These are phyloP conservation scores for Paramormyrops hopkinsi DNA, from an alignment of 2,797 vertebrate species.

Conservation along the genomic window DNA sequence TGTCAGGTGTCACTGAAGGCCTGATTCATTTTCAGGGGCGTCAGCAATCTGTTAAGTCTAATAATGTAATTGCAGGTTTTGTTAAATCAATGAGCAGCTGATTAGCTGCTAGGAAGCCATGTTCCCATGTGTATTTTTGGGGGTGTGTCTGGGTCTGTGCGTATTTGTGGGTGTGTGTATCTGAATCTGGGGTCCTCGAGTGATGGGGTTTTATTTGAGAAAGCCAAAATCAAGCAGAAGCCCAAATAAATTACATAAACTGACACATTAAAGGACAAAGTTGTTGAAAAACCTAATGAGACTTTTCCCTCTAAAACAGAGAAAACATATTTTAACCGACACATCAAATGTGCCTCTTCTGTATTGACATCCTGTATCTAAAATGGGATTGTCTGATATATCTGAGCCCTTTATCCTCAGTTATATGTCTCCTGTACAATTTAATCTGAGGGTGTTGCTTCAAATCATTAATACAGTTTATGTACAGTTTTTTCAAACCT, in stretches of 20 bases:
- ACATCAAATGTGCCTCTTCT: neutral
- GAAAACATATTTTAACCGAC: neutral
- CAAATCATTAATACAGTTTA: neutral
- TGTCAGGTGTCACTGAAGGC: neutral
- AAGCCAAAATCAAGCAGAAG: neutral
- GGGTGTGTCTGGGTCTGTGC: neutral
- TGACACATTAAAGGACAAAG: neutral
- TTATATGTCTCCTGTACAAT: neutral
- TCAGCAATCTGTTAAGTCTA: neutral
- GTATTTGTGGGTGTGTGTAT: constrained; percentile 18
- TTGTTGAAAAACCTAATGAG: neutral
- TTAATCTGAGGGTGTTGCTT: neutral
- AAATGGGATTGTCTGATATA: neutral
- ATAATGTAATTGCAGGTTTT: neutral
- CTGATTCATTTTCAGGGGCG: neutral
- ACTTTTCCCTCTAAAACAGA: neutral
- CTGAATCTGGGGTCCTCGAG: neutral
- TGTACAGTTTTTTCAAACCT: neutral
- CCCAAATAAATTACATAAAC: neutral
- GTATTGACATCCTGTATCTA: neutral
- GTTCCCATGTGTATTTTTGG: constrained; percentile 15
- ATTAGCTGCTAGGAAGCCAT: neutral
- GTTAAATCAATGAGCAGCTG: neutral
- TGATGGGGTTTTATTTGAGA: neutral
- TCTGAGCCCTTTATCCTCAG: neutral